Conservation (phyloP, 2,797 vertebrate genomes). For the Yasuhikotakia modesta region DNA sequence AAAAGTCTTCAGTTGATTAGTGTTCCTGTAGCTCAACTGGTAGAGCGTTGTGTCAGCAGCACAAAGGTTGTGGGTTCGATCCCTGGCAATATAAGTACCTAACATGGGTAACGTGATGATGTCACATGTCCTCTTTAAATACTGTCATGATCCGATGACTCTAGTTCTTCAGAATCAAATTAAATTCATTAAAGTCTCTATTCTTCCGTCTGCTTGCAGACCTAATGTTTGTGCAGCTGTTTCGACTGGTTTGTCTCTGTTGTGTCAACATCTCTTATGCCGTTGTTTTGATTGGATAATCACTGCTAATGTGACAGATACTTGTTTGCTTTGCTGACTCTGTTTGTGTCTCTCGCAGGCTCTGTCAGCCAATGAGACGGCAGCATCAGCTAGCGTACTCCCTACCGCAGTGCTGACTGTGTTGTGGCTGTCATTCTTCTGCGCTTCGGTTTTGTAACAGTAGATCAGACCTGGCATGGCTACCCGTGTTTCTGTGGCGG, state of each 20-base stretch:
- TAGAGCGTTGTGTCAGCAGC: too few species aligned
- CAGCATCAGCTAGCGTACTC: conserved; percentile 22
- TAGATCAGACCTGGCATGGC: conserved; percentile 38
- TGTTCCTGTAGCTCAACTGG: too few species aligned
- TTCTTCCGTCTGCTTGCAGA: background rate
- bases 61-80: too few species aligned
- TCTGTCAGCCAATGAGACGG: conserved; percentile 5
- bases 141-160: background rate
- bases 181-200: conserved; percentile 3
- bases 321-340: conserved; percentile 13
- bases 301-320: conserved; percentile 17
- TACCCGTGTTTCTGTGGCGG: background rate
- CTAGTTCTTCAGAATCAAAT: background rate
- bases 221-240: conserved; percentile 28
- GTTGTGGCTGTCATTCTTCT: conserved; percentile 37
- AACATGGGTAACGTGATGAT: too few species aligned
- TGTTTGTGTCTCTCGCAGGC: conserved; percentile 24
- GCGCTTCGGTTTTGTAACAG: conserved; percentile 14
- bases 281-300: conserved; percentile 38
- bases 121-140: too few species aligned
- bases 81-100: too few species aligned
- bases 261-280: conserved; percentile 16
- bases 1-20: too few species aligned
- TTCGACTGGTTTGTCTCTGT: background rate
- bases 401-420: conserved; percentile 26